Base-by-base conservation (phyloP, 1,140 invertebrate species). In the Coelopa frigida region DNA sequence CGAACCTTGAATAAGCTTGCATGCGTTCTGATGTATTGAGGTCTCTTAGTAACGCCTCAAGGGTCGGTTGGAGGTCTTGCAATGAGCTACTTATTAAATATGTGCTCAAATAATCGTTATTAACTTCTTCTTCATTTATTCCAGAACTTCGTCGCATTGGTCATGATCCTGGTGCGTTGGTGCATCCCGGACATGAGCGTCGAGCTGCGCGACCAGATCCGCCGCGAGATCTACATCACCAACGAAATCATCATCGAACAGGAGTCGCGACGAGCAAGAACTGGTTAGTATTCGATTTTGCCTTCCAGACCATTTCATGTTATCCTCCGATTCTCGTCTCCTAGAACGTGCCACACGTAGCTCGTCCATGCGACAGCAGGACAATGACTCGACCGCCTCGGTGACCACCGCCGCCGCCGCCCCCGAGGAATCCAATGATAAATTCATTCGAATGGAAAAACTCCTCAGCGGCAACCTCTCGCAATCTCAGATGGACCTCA, bases 191-290 rank as follows among this genome's bases (percentile, higher is more conserved):
- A 94, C 68, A 81, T 91, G 68, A 85, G 87, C 3, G 75, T 76
- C 18, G 76, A 82, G 47, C 73, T 94, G 35, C 73, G 78, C 14
- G 83, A 89, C 61, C 79, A 84, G 67, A 91, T 92, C 57, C 76
- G 88, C 21, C 77, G 87, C 50, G 90, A 94, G 72, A 80, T 83
- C 5, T 90, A 88, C 70, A 77, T 94, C 47, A 91, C 89, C 44
- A 93, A 90, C 72, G 87, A 90, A 68, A 85, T 93, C 55, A 89
- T 94, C 48, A 86, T 94, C 50, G 82, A 82, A 52, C 82, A 85
- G 56, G 87, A 91, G 68, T 73, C 83, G 4, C 59, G 77, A 44
- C 58, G 80, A 42, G 80, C 81, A 3, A 68, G 76, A 44, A 52
- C 52, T 8, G 62, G 60, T 64, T 52, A 44, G 46, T 32, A 27